Evolutionary conservation across 2,113 vertebrate species (phyloP).

Genomic region (Pseudopodoces humilis): DNA sequence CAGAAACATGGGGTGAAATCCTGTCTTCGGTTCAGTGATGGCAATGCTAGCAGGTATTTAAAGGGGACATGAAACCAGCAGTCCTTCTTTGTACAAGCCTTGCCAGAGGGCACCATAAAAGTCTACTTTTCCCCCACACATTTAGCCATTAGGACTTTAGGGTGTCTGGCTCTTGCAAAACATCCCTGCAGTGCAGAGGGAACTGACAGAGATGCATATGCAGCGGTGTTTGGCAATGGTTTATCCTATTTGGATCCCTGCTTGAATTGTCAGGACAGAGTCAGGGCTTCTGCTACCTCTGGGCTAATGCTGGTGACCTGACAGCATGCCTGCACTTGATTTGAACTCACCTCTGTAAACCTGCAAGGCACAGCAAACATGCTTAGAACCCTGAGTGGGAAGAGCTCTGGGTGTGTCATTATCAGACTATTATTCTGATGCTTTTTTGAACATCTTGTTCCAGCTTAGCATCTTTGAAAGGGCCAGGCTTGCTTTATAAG

Average conservation of each 20-base stretch:
- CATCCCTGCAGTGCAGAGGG: neutral
- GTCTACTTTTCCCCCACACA: neutral
- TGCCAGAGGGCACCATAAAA: neutral
- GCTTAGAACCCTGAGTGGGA: neutral
- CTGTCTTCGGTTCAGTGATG: neutral
- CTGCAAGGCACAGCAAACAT: neutral
- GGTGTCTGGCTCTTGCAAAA: neutral
- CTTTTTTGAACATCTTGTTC: neutral
- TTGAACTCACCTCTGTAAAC: slow-evolving; percentile 8
- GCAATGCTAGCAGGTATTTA: neutral
- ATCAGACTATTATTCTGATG: neutral
- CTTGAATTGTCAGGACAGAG: neutral
- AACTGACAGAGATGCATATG: neutral
- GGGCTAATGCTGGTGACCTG: neutral
- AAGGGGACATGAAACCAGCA: neutral
- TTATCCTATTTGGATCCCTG: neutral
- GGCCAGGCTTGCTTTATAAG: neutral
- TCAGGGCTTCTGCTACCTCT: neutral
- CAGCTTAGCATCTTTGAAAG: neutral
- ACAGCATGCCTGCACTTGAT: neutral
- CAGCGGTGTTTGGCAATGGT: neutral
- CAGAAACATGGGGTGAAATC: neutral
- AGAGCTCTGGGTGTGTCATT: neutral
- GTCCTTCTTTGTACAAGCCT: neutral
- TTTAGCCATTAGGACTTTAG: neutral